Base-by-base conservation (phyloP, 2,113 vertebrate species). In the Neodon shergylaensis region DNA sequence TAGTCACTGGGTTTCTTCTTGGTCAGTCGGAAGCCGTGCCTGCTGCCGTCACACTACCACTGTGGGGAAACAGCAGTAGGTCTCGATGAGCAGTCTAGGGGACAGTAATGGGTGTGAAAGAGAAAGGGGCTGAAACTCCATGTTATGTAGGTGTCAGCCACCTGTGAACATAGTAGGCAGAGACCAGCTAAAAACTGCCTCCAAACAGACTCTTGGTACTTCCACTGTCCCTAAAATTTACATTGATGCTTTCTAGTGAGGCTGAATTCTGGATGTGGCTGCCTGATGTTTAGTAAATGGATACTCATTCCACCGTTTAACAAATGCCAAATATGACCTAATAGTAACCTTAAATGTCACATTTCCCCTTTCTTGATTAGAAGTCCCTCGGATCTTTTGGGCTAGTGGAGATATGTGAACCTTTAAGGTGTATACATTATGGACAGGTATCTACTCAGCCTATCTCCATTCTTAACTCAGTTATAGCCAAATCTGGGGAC, bases 121-220 rank as follows among this genome's bases (percentile, higher is more conserved):
- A 6, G 42, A 49, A 72, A 28, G 10, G 54, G 39, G 3, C 36
- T 12, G 17, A 17, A 77, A 52, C 3, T 68, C 19, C n/a, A 0
- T 61, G 33, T 3, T 9, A 11, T 72, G 1, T 68, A 28, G 65
- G 33, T 39, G 33, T 74, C 39, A 79, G 26, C 36, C 77, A 66
- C 36, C 19, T 77, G 3, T 82, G 63, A 42, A 14, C 82, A 61
- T 91, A 70, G 2, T 13, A 68, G 73, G 63, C 28, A 81, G 77
- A 93, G 54, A 70, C 78, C 19, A 91, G 66, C 74, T 92, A 74
- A 81, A 52, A 90, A 52, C 81, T n/a, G 21, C 52, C 77, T 91
- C 52, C 63, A 47, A 44, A 44, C 54, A 31, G 44, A 22, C 24
- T 66, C 70, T 47, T 28, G 6, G 39, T 81, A 17, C 21, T 87